Base-by-base conservation (phyloP, 2,888 invertebrate species). In the Orchesellides sinensis region DNA sequence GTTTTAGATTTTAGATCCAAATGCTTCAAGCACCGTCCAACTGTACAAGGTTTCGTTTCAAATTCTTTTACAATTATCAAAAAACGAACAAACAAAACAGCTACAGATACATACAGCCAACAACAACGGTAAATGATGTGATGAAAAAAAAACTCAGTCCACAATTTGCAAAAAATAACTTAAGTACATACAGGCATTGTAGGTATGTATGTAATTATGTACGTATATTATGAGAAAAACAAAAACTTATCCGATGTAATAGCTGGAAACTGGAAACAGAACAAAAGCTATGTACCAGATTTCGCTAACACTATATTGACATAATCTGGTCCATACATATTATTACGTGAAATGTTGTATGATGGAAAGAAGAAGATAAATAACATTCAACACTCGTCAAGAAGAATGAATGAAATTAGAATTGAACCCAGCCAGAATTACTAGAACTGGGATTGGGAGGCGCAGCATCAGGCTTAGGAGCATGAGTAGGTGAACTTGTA, bases 381-480 rank as follows among this genome's bases (percentile, higher is more conserved):
- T 21, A 23, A 49, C 2, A 54, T 54, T 54, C 14, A 61, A 21
- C 14, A 61, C 21, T 54, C n/a, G n/a, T n/a, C n/a, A 40, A 65
- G 19, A 40, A 63, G 63, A 63, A 72, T 59, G 45, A 29, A 47
- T 47, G 10, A 14, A 52, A 68, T 32, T 87, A 89, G 75, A 89
- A 89, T 68, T 89, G 89, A 40, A 89, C 89, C 89, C 89, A 89
- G 65, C 86, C 88, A 40, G 86, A 85, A 82, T 88, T 89, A 29
- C 78, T 83, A 52, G 72, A 68, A 21, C 54, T 69, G n/a, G 77
- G 85, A 72, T 65, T 87, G 19, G 35, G 73, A 2, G 35, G 49
- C 66, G 72, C 63, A 63, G 72, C 63, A 17, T 72, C 59, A 8
- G 85, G 84, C 23, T 84, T 80, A 40, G 85, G 68, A 54, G 85